Evolutionary conservation across 2,888 invertebrate genomes (phyloP).

Genomic region (Diarsia dahlii): DNA sequence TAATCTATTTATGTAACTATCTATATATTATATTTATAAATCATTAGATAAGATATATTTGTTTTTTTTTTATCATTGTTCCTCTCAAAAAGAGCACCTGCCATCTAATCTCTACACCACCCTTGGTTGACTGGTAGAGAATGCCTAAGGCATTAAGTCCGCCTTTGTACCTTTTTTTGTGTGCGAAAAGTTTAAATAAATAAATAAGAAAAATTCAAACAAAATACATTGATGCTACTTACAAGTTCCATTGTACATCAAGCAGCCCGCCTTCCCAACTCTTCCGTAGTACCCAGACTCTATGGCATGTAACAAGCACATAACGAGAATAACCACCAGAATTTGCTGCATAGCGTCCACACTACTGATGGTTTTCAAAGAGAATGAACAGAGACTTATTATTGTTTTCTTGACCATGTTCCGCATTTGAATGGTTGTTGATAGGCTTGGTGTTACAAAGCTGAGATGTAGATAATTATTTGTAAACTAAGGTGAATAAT

Average conservation of each 20-base stretch:
- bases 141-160: too few species aligned
- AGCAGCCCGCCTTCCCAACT: constrained; percentile 77
- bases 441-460: constrained; percentile 6
- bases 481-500: constrained; percentile 30
- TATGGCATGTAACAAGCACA: constrained; percentile 68
- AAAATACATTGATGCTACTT: constrained; percentile 68
- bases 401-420: constrained; percentile 42
- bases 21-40: too few species aligned
- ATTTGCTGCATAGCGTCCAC: constrained; percentile 61
- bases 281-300: constrained; percentile 75
- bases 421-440: constrained; percentile 51
- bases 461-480: constrained; percentile 6
- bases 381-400: constrained; percentile 39
- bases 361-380: constrained; percentile 12
- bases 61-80: too few species aligned
- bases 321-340: constrained; percentile 55
- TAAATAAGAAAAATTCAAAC: too few species aligned
- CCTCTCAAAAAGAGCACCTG: too few species aligned
- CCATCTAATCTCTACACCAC: too few species aligned
- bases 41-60: too few species aligned
- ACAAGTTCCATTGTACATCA: constrained; percentile 83
- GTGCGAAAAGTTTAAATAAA: too few species aligned
- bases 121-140: too few species aligned
- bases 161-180: too few species aligned
- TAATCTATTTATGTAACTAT: too few species aligned